A percentile compares a stretch with the other conserved stretches of the same genome.
Evolutionary conservation across 2,113 vertebrate species (phyloP).

Genomic region (Lagenorhynchus albirostris): DNA sequence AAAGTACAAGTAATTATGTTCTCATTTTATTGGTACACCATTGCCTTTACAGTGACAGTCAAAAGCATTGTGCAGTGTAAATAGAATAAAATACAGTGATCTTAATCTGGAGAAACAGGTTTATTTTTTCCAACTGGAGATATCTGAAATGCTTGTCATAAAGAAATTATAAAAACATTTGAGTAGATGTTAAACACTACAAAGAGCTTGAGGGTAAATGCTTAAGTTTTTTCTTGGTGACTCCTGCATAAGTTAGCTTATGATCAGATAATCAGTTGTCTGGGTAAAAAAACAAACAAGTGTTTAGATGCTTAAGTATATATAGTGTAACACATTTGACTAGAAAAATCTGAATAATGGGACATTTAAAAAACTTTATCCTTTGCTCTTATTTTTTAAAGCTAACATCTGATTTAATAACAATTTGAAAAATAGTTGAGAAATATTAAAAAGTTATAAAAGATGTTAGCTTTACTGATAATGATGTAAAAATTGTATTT

Average conservation of each 20-base stretch:
- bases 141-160: slow-evolving; percentile 70
- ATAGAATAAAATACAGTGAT: slow-evolving; percentile 49
- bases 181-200: slow-evolving; percentile 58
- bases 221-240: slow-evolving; percentile 34
- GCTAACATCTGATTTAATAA: background rate
- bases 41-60: slow-evolving; percentile 61
- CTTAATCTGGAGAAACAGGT: slow-evolving; percentile 58
- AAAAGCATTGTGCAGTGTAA: slow-evolving; percentile 31
- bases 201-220: background rate
- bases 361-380: background rate
- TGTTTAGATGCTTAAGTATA: background rate
- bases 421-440: background rate
- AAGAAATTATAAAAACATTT: slow-evolving; percentile 68
- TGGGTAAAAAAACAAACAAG: background rate
- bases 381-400: background rate
- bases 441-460: background rate
- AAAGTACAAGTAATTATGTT: slow-evolving; percentile 74
- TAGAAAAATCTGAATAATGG: background rate
- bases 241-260: background rate
- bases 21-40: slow-evolving; percentile 65
- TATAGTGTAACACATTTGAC: background rate
- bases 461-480: background rate
- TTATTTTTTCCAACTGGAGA: slow-evolving; percentile 70
- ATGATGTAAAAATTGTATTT: background rate
- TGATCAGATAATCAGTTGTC: background rate